Evolutionary conservation across 1,140 invertebrate species (phyloP).

Genomic region (Zaprionus vittiger): DNA sequence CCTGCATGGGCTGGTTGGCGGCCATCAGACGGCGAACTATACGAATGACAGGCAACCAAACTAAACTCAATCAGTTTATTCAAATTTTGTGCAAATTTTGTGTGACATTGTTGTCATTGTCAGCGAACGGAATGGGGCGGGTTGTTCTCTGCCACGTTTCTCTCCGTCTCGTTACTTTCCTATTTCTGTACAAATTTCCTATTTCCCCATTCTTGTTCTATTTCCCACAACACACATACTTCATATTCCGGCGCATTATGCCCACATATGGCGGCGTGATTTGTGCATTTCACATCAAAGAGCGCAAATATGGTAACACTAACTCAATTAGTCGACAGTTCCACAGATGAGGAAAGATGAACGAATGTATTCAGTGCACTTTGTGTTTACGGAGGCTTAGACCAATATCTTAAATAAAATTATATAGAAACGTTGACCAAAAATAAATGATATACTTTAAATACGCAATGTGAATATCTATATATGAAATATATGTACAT

Average conservation of each 20-base stretch:
- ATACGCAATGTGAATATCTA: no score
- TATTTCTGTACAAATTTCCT: neutral
- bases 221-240: neutral
- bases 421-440: no score
- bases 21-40: conserved; percentile 44
- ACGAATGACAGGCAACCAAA: conserved; percentile 36
- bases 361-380: neutral
- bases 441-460: no score
- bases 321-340: conserved; percentile 54
- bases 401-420: neutral
- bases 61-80: conserved; percentile 78
- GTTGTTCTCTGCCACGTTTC: neutral
- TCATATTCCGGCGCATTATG: conserved; percentile 13
- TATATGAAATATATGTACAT: no score
- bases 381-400: neutral
- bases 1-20: conserved; percentile 17
- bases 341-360: neutral
- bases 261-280: conserved; percentile 44
- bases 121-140: neutral
- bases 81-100: conserved; percentile 79
- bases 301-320: conserved; percentile 41
- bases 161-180: neutral
- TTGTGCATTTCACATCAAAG: conserved; percentile 54
- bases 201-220: neutral
- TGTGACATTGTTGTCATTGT: conserved; percentile 52